Evolutionary conservation across 2,888 invertebrate species (phyloP).

Genomic region (Amaurobius ferox): DNA sequence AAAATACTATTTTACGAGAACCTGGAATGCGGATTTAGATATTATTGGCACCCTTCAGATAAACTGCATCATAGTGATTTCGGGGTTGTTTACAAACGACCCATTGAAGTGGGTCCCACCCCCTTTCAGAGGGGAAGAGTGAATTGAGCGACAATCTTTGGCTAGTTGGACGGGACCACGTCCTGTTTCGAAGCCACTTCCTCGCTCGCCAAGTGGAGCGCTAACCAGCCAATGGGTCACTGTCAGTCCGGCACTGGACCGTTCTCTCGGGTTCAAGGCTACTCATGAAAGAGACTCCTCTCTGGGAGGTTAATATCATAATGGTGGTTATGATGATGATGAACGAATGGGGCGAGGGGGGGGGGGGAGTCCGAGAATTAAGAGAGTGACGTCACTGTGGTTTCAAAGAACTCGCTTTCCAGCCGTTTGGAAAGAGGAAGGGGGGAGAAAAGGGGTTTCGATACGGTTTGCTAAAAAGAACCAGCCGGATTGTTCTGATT

Average conservation of each 20-base stretch:
- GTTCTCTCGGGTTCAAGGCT: slow-evolving; percentile 64
- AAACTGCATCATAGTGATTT: too few relatives aligned
- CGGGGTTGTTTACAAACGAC: too few relatives aligned
- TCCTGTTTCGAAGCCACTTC: background rate
- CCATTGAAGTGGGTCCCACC: too few relatives aligned
- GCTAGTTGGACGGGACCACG: background rate
- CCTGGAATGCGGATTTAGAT: too few relatives aligned
- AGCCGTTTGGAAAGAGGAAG: slow-evolving; percentile 17
- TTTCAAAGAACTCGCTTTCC: slow-evolving; percentile 68
- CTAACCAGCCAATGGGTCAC: slow-evolving; percentile 36
- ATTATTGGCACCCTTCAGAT: too few relatives aligned
- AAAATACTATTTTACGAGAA: too few relatives aligned
- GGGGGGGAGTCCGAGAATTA: slow-evolving; percentile 6
- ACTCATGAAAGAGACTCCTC: slow-evolving; percentile 40
- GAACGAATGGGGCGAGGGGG: slow-evolving; percentile 23
- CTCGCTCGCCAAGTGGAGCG: slow-evolving; percentile 31
- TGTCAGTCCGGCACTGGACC: slow-evolving; percentile 30
- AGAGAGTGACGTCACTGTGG: slow-evolving; percentile 67
- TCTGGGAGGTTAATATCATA: slow-evolving; percentile 69
- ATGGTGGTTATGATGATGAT: slow-evolving; percentile 62
- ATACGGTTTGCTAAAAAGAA: background rate
- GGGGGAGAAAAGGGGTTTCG: slow-evolving; percentile 22
- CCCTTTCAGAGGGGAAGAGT: background rate
- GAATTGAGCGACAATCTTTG: too few relatives aligned
- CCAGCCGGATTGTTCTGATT: too few relatives aligned